Conservation (phyloP, 2,888 invertebrate species). For the Trichacis sp. region DNA sequence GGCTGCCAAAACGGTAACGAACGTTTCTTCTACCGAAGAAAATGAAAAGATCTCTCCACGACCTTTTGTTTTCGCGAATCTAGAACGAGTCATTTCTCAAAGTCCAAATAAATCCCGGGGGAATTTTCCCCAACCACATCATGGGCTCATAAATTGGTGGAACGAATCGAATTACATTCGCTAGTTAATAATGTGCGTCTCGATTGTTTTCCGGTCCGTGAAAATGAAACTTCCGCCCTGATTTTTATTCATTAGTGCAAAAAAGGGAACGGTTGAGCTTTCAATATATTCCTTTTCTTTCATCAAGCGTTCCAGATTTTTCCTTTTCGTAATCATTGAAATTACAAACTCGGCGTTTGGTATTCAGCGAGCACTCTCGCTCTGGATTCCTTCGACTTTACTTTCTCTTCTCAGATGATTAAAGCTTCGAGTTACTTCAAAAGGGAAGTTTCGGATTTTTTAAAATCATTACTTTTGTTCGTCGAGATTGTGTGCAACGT, state of each 20-base stretch:
- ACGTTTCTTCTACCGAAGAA: not conserved
- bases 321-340: constrained; percentile 28
- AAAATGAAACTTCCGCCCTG: not conserved
- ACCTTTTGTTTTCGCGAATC: too few species aligned
- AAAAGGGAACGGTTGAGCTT: constrained; percentile 16
- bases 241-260: too few species aligned
- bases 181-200: too few species aligned
- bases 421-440: not conserved
- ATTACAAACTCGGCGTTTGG: constrained; percentile 19
- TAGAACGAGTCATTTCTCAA: too few species aligned
- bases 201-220: not conserved
- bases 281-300: constrained; percentile 18
- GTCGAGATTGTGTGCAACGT: not conserved
- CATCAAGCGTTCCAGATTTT: constrained; percentile 35
- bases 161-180: too few species aligned
- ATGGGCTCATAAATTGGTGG: too few species aligned
- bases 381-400: constrained; percentile 8
- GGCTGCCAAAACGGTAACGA: constrained; percentile 16
- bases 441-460: not conserved
- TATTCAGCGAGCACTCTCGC: constrained; percentile 9
- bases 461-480: not conserved
- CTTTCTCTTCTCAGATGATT: constrained; percentile 17
- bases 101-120: too few species aligned
- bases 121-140: too few species aligned
- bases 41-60: not conserved